Conservation (phyloP, 1,140 invertebrate species). For the Lutraria rhynchaena region DNA sequence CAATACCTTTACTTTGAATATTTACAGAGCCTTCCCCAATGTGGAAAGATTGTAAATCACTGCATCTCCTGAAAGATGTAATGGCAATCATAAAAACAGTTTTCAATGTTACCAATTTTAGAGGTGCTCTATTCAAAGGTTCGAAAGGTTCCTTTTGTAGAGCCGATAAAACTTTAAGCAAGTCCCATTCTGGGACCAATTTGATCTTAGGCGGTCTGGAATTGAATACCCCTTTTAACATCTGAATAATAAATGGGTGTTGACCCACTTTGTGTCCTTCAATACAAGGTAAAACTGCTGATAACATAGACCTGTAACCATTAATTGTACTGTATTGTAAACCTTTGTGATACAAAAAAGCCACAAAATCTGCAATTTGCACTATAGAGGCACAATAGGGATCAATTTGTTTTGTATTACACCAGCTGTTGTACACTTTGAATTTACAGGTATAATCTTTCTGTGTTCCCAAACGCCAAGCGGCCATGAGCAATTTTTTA, state of each 20-base stretch:
- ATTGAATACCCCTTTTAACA: slow-evolving; percentile 35
- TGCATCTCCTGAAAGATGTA: slow-evolving; percentile 34
- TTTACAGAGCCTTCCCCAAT: slow-evolving; percentile 27
- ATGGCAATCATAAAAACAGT: slow-evolving; percentile 27
- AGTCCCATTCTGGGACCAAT: slow-evolving; percentile 25
- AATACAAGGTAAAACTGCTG: slow-evolving; percentile 23
- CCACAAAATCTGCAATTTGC: slow-evolving; percentile 8
- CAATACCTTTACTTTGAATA: slow-evolving; percentile 24
- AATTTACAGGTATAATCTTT: slow-evolving; percentile 46
- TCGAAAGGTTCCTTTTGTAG: slow-evolving; percentile 10
- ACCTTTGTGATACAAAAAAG: slow-evolving; percentile 2
- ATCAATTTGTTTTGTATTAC: slow-evolving; percentile 7
- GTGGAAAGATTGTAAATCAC: slow-evolving; percentile 33
- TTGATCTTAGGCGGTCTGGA: slow-evolving; percentile 15
- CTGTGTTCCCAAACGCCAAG: slow-evolving; percentile 47
- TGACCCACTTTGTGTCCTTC: slow-evolving; percentile 21
- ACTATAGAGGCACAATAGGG: too few species aligned
- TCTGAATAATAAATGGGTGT: slow-evolving; percentile 29
- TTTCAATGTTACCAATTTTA: slow-evolving; percentile 9
- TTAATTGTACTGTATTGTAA: slow-evolving; percentile 34
- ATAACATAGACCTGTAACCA: slow-evolving; percentile 55
- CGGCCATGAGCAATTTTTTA: too few species aligned
- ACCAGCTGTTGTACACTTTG: slow-evolving; percentile 45
- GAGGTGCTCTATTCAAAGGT: too few species aligned
- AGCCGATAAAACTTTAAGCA: slow-evolving; percentile 20